Conservation (phyloP, 2,113 vertebrate genomes). For the Craseonycteris thonglongyai region DNA sequence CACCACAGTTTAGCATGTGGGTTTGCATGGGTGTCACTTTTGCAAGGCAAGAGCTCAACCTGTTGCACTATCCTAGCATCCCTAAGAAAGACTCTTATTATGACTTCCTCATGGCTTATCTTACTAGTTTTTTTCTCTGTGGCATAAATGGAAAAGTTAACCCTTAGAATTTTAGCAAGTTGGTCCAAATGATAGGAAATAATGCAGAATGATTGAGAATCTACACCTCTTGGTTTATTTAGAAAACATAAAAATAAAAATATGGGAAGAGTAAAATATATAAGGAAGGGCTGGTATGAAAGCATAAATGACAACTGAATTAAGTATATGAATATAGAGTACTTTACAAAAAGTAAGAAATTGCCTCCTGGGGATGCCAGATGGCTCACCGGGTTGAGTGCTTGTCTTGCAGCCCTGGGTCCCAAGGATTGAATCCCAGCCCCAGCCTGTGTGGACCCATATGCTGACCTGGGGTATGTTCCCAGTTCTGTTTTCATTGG, state of each 20-base stretch:
- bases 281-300: neutral
- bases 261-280: neutral
- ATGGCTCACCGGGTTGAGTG: no score
- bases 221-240: neutral
- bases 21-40: no score
- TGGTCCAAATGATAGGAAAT: neutral
- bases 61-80: no score
- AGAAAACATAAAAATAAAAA: neutral
- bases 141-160: neutral
- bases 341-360: neutral
- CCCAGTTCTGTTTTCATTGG: no score
- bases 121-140: neutral
- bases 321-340: neutral
- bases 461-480: no score
- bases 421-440: no score
- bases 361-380: no score
- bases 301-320: neutral
- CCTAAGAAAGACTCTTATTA: neutral
- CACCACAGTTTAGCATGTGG: no score
- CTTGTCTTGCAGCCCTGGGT: no score
- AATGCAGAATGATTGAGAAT: neutral
- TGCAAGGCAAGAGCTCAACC: no score
- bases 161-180: neutral
- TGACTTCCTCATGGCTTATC: neutral
- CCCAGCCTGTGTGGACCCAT: no score